These are phyloP conservation scores for Lycia hirtaria DNA, from an alignment of 2,888 invertebrate species.

Conservation along the genomic window DNA sequence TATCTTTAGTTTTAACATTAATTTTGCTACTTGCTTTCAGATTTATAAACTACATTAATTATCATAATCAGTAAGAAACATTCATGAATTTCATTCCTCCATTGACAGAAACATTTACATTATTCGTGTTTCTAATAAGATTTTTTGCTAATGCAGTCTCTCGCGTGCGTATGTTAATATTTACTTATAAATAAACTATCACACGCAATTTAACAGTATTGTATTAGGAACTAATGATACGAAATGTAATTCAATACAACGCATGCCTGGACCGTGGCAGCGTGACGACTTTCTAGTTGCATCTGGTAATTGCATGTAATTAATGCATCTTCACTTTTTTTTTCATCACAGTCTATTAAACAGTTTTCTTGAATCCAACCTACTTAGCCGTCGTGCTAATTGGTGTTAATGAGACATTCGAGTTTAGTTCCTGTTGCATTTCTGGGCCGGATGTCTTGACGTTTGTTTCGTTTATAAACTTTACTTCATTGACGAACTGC, in stretches of 20 bases:
- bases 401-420: conserved; percentile 43
- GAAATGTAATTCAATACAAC: conserved; percentile 26
- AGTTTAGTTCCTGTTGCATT: conserved; percentile 40
- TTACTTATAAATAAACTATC: conserved; percentile 14
- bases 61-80: too few species aligned
- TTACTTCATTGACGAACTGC: not conserved
- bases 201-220: conserved; percentile 17
- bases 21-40: not conserved
- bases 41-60: not conserved
- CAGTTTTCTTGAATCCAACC: conserved; percentile 65
- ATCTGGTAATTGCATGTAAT: conserved; percentile 75
- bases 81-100: too few species aligned
- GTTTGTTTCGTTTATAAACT: conserved; percentile 2
- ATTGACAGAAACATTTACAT: not conserved
- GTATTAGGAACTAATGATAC: conserved; percentile 25
- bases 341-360: conserved; percentile 76
- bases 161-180: conserved; percentile 12
- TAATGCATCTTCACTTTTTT: conserved; percentile 79
- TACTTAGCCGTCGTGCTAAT: conserved; percentile 69
- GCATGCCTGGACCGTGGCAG: conserved; percentile 68
- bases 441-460: conserved; percentile 18
- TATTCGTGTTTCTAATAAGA: not conserved
- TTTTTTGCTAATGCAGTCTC: not conserved
- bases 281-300: conserved; percentile 77
- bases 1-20: not conserved